Base-by-base conservation (phyloP, 2,888 invertebrate genomes). In the Melanargia galathea region DNA sequence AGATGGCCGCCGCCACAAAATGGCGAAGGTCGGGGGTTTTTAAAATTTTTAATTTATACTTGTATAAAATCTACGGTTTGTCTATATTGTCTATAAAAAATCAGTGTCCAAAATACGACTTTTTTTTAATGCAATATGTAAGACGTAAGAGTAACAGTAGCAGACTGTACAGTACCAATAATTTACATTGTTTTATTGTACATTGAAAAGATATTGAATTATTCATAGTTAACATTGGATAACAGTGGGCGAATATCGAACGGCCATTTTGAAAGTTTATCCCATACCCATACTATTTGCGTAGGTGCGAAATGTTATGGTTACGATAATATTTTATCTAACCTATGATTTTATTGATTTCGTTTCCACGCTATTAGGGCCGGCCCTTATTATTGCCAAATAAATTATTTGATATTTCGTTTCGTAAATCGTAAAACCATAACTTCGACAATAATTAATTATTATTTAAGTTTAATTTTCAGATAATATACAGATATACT, bases 201-300 rank as follows among this genome's bases (percentile, higher is more conserved):
- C 58, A 63, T 58, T 67, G 59, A 60, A 68, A 63, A 65, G 63
- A 66, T 69, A 66, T 26, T 73, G 67, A 73, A 71, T 73, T 68
- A 74, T 72, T 71, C 70, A 73, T 67, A 35, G 35, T 20, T 52
- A 62, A 48, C 48, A 58, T 68, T 68, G 66, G 63, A 67, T 68
- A 62, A 63, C 73, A 74, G 86, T 87, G 87, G 87, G 88, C 84
- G 87, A 82, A 79, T 75, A 81, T 80, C 66, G 76, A 35, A 75
- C 79, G 84, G 84, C 83, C 83, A 84, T 86, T 85, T 84, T 84
- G 83, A 84, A 85, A 82, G 79, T 79, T 79, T 82, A 81, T 75
- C 73, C 73, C 70, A 70, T 72, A 71, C 61, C 58, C 33, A 43
- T 58, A 70, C 20, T 58, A 70, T 68, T 81, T 76, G 86, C 83